Evolutionary conservation across 30 jellyfish, hydroid and myxozoan species (phyloP), one percentile per base, ranked within the genome.

Genomic region (Pelagia noctiluca): DNA sequence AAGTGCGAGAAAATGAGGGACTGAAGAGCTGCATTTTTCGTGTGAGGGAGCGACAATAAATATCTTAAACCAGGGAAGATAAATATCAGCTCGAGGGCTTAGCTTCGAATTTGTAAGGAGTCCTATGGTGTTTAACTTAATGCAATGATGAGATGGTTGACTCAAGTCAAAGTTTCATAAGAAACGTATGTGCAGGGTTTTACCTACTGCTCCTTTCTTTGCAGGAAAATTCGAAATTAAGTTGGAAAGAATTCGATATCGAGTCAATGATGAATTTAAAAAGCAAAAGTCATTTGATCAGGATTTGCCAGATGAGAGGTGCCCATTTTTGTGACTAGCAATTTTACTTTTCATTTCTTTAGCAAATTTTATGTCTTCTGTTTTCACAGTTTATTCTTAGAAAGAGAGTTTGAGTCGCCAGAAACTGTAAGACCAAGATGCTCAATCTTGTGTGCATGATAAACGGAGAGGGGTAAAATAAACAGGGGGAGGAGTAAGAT

Each of bases 201-300:
- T 38, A 33, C 19, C 18, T 0, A 0, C 24, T 21, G 28, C 16
- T 34, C 24, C 22, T 24, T 73, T 1, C 25, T 53, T 75, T 21
- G 26, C 50, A 75, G 87, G 49, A 75, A 12, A 0, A 75, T 52
- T 50, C 87, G 54, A 52, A 32, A 18, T 23, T 75, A 1, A 10
- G 33, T 28, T 82, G 92, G 92, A 13, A 49, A 19, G 92, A 82
- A 57, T 48, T 70, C 16, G 80, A 82, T 52, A 50, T 65, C 4
- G 92, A 82, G 3, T 28, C 74, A 19, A 25, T 11, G 4, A 49
- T 70, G 49, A 18, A 38, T n/a, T n/a, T 49, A 1, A 26, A 50
- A 31, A 48, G 70, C 21, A 68, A 70, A 34, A 80, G 70, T 25
- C 34, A 26, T 42, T 57, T 82, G 37, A 69, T 76, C 2, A 57